Conservation (phyloP, 2,797 vertebrate genomes). For the Acrossocheilus fasciatus region DNA sequence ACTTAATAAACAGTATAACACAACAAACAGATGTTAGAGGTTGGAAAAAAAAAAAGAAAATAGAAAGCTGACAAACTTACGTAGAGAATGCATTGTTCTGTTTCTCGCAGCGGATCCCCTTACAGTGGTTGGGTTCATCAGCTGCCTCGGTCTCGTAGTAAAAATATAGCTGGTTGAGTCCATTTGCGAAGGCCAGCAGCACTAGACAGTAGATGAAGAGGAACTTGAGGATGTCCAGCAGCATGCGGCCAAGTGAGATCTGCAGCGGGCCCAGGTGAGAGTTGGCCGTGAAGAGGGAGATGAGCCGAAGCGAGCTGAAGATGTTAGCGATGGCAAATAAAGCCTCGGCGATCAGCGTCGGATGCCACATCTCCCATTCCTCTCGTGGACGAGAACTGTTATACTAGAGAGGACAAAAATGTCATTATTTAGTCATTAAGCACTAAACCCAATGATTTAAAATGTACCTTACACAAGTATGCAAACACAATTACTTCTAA, state of each 20-base stretch:
- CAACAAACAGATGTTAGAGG: neutral
- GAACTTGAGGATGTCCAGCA: constrained; percentile 98
- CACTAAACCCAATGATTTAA: neutral
- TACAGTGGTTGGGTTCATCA: constrained; percentile 95
- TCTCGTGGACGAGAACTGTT: constrained; percentile 93
- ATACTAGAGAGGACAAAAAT: constrained; percentile 77
- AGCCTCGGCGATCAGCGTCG: constrained; percentile 94
- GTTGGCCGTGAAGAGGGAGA: constrained; percentile 97
- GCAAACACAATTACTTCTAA: neutral
- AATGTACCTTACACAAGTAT: neutral
- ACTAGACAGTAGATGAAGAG: constrained; percentile 99
- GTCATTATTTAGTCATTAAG: neutral
- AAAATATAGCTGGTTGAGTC: constrained; percentile 97
- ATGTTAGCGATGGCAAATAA: constrained; percentile 98
- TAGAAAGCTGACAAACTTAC: constrained; percentile 78
- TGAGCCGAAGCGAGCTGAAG: constrained; percentile 94
- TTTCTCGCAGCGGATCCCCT: constrained; percentile 95
- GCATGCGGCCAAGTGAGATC: constrained; percentile 95
- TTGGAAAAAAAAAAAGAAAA: too few species aligned
- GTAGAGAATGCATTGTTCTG: constrained; percentile 99
- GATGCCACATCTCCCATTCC: constrained; percentile 99
- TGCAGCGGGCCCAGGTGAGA: constrained; percentile 96
- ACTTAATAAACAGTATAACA: neutral
- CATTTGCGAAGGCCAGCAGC: constrained; percentile 94
- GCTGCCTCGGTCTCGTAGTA: constrained; percentile 96